These are phyloP conservation scores for Stenopsyche tienmushanensis DNA, from an alignment of 1,140 invertebrate genomes.

Conservation along the genomic window DNA sequence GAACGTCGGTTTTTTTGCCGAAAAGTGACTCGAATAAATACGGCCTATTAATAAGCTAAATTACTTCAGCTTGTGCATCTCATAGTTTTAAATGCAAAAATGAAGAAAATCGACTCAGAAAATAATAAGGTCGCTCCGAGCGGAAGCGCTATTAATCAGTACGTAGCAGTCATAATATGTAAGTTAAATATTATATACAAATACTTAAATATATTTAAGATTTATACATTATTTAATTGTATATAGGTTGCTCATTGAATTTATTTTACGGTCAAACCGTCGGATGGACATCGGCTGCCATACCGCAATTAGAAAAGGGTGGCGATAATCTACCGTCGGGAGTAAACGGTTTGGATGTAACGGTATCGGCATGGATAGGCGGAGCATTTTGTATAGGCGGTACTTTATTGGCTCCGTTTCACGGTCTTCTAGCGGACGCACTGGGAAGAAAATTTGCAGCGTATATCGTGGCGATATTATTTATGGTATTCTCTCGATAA, in stretches of 20 bases:
- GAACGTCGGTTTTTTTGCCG: too few species aligned
- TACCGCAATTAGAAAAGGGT: conserved; percentile 18
- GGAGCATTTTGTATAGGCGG: conserved; percentile 35
- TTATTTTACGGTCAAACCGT: conserved; percentile 17
- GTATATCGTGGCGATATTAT: conserved; percentile 18
- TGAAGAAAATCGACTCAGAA: too few species aligned
- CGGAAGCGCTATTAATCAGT: too few species aligned
- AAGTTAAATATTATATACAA: too few species aligned
- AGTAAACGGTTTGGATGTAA: conserved; percentile 8
- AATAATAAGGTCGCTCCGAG: too few species aligned
- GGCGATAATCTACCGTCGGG: conserved; percentile 8
- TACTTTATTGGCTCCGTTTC: conserved; percentile 24
- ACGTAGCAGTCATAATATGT: too few species aligned
- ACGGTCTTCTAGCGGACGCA: conserved; percentile 28
- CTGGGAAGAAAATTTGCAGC: conserved; percentile 29
- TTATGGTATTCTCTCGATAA: conserved; percentile 25
- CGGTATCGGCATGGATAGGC: conserved; percentile 29
- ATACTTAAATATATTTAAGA: too few species aligned
- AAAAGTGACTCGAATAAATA: too few species aligned
- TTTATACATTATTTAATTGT: too few species aligned
- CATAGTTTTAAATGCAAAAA: too few species aligned
- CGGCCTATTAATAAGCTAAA: too few species aligned
- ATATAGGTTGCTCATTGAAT: background rate
- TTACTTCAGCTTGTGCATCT: too few species aligned
- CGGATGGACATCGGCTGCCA: conserved; percentile 16